Conservation (phyloP, 2,113 vertebrate genomes). For the Carlito syrichta region DNA sequence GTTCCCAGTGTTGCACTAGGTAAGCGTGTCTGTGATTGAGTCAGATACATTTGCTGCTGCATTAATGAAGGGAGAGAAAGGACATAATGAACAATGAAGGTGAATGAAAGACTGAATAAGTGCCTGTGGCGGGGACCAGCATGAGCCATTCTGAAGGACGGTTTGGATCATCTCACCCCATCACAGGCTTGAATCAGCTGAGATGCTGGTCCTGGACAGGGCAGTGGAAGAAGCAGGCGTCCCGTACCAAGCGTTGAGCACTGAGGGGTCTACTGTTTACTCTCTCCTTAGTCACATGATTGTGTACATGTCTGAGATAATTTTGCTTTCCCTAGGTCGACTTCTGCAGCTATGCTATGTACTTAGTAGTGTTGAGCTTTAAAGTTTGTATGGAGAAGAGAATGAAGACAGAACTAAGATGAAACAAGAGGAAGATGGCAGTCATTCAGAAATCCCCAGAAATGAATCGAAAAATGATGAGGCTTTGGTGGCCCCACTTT, state of each 20-base stretch:
- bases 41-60: neutral
- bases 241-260: neutral
- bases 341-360: neutral
- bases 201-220: neutral
- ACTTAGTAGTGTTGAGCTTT: neutral
- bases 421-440: neutral
- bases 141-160: neutral
- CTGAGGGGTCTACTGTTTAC: too few species aligned
- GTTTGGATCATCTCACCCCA: neutral
- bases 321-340: neutral
- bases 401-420: neutral
- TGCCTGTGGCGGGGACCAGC: accelerated
- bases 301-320: neutral
- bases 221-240: neutral
- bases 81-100: neutral
- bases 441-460: neutral
- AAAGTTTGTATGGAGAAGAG: neutral
- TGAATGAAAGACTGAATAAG: neutral
- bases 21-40: neutral
- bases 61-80: too few species aligned
- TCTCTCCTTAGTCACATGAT: neutral
- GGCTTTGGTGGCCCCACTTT: neutral
- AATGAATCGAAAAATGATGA: neutral
- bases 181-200: neutral
- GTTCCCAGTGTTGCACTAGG: neutral